A percentile compares a stretch with the other conserved stretches of the same genome.
These are phyloP conservation scores for Trochalopteron elliotii DNA, from an alignment of 2,113 vertebrate genomes.

Conservation along the genomic window DNA sequence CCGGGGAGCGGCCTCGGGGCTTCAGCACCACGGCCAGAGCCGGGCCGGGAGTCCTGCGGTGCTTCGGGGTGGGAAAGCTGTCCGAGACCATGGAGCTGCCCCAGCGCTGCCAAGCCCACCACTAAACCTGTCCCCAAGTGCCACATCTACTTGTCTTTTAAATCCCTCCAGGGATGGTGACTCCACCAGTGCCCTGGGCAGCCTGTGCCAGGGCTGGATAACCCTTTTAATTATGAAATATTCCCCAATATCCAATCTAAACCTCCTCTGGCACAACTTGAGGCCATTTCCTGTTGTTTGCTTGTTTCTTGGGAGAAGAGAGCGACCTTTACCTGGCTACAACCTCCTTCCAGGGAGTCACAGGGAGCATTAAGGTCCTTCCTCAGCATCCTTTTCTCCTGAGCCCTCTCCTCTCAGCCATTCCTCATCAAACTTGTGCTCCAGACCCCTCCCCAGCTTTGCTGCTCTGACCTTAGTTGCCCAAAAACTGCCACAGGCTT, in stretches of 20 bases:
- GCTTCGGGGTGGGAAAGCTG: fast-evolving
- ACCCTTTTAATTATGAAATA: not conserved
- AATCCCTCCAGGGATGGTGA: not conserved
- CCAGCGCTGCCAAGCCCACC: not conserved
- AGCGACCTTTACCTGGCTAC: not conserved
- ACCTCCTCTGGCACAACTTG: too few relatives aligned
- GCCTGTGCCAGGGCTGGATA: not conserved
- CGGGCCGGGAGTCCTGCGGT: fast-evolving
- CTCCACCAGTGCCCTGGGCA: not conserved
- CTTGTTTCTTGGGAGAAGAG: not conserved
- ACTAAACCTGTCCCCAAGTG: not conserved
- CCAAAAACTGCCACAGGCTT: not conserved
- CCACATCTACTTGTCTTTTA: not conserved
- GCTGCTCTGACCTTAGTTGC: not conserved
- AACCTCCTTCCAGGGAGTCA: not conserved
- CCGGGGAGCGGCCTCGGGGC: not conserved
- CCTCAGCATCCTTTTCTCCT: not conserved
- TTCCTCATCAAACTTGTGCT: not conserved
- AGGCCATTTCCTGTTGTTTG: not conserved
- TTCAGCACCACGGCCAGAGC: conserved; percentile 57
- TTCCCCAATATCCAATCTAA: not conserved
- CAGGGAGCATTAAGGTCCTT: too few relatives aligned
- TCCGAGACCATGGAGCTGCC: fast-evolving
- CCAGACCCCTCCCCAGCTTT: not conserved
- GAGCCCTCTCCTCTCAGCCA: not conserved